phyloP scores from a whole-genome alignment of 2,888 invertebrate genomes.

The Stegana nigrithorax region DNA sequence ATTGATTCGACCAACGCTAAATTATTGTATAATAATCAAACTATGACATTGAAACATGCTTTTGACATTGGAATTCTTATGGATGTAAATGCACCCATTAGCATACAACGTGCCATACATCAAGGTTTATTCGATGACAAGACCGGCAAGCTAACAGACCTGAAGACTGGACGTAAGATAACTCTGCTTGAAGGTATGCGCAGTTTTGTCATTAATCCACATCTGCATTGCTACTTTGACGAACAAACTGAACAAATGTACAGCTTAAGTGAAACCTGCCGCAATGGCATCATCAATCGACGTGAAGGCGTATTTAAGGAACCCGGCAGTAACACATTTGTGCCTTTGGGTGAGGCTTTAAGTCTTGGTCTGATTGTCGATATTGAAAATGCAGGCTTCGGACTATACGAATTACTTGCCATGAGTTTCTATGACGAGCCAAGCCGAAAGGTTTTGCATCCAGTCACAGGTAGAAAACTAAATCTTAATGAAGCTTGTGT shows the following conservation, averaged over 20 bases:
- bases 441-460: slow-evolving; percentile 79
- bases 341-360: slow-evolving; percentile 81
- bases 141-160: slow-evolving; percentile 85
- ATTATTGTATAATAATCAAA: slow-evolving; percentile 74
- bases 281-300: slow-evolving; percentile 83
- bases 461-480: slow-evolving; percentile 79
- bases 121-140: slow-evolving; percentile 86
- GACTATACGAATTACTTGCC: slow-evolving; percentile 81
- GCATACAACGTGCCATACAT: slow-evolving; percentile 85
- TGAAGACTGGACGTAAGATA: slow-evolving; percentile 80
- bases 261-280: slow-evolving; percentile 83
- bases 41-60: slow-evolving; percentile 80
- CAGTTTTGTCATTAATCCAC: slow-evolving; percentile 82
- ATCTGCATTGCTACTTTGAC: slow-evolving; percentile 84
- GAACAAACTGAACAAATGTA: slow-evolving; percentile 79
- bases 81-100: slow-evolving; percentile 84
- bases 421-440: slow-evolving; percentile 82
- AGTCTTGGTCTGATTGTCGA: slow-evolving; percentile 85
- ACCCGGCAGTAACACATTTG: slow-evolving; percentile 75
- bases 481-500: slow-evolving; percentile 79
- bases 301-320: slow-evolving; percentile 82
- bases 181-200: slow-evolving; percentile 87
- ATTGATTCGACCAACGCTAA: slow-evolving; percentile 79
- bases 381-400: slow-evolving; percentile 85
- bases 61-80: slow-evolving; percentile 83